phyloP scores from a whole-genome alignment of 2,113 vertebrate species.

The Oophaga pumilio region DNA sequence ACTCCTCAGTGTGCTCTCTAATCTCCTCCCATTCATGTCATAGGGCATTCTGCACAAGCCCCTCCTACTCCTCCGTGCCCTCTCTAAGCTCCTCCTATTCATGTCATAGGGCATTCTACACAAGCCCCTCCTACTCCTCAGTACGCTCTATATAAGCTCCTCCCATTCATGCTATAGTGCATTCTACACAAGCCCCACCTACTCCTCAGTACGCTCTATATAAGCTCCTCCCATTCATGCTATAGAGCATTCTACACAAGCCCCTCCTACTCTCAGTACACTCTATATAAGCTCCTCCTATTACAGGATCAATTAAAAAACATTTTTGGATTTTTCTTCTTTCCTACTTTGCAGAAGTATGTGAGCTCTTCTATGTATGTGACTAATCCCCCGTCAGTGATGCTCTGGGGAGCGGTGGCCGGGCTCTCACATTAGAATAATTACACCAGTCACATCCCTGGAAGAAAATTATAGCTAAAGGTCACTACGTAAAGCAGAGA shows the following conservation, averaged over 20 bases:
- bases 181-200: neutral
- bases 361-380: neutral
- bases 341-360: neutral
- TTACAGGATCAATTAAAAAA: neutral
- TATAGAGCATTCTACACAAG: neutral
- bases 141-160: neutral
- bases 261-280: neutral
- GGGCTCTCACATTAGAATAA: neutral
- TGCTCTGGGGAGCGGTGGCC: neutral
- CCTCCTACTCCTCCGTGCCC: neutral
- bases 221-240: neutral
- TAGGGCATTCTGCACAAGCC: neutral
- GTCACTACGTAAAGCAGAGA: neutral
- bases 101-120: neutral
- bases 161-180: neutral
- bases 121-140: neutral
- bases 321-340: neutral
- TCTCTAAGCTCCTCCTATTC: neutral
- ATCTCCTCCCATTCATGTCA: neutral
- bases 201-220: neutral
- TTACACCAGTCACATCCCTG: neutral
- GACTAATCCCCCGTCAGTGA: neutral
- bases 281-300: neutral
- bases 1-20: neutral
- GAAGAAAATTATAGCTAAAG: constrained; percentile 9